These are phyloP conservation scores for Paradisaea rubra DNA, from an alignment of 2,113 vertebrate species.

Conservation along the genomic window DNA sequence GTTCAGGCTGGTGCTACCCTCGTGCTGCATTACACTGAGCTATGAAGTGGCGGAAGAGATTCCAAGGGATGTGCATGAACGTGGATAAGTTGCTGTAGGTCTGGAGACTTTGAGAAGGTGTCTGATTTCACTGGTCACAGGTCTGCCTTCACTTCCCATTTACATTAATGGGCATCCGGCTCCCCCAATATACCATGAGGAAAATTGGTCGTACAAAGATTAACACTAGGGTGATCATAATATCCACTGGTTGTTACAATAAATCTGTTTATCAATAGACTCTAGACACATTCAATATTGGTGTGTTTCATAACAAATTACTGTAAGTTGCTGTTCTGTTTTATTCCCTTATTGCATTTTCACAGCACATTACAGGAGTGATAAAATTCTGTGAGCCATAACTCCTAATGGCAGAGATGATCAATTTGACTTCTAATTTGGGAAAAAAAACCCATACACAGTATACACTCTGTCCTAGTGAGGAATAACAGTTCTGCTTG, in stretches of 20 bases:
- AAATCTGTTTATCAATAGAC: constrained; percentile 49
- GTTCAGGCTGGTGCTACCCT: not conserved
- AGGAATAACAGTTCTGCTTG: not conserved
- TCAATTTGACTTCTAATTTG: constrained; percentile 44
- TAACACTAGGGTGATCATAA: not conserved
- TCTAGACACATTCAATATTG: constrained; percentile 22
- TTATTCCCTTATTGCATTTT: constrained; percentile 47
- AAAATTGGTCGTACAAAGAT: not conserved
- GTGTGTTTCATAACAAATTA: constrained; percentile 35
- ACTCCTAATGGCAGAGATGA: constrained; percentile 45
- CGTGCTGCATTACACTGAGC: not conserved
- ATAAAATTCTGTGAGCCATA: constrained; percentile 41
- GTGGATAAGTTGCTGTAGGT: not conserved
- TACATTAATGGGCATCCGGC: not conserved
- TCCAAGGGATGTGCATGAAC: not conserved
- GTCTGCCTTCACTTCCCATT: not conserved
- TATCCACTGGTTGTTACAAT: not conserved
- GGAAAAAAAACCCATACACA: not conserved
- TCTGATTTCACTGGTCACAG: not conserved
- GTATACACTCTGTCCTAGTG: not conserved
- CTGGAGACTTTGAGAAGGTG: not conserved
- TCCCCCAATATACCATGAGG: not conserved
- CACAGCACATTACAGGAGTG: constrained; percentile 33
- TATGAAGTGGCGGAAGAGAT: not conserved
- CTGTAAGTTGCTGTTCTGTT: constrained; percentile 14